Evolutionary conservation across 2,113 vertebrate species (phyloP), one percentile per base, ranked within the genome.

Genomic region (Phalacrocorax brasilianus): DNA sequence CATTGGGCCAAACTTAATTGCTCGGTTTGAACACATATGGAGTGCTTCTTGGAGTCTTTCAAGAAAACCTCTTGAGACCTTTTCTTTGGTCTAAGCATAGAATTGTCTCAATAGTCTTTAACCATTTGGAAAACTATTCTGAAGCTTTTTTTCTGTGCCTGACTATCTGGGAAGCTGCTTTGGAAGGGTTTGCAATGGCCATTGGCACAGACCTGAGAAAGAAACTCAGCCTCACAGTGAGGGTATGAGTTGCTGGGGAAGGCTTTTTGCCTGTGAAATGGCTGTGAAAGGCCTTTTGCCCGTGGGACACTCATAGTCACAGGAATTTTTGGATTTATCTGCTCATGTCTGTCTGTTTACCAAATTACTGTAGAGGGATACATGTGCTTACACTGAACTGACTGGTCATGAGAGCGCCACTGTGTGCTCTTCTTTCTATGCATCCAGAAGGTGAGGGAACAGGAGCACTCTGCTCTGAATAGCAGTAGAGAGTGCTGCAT

Each of bases 281-380:
- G 8, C 42, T 76, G 38, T 56, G 28, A 68, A 94, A 79, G n/a
- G 15, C 32, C 12, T 49, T 56, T 70, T 70, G 35, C 59, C 38
- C 26, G 3, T 19, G 18, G 38, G 21, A 50, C 14, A 6, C 14
- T 70, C 0, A 0, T 4, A 49, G 32, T 71, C 22, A 8, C 12
- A 32, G n/a, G 12, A 40, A 40, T 59, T 63, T 74, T 78, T 68
- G 13, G 11, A 72, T 70, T 68, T 79, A 22, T 14, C 40, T 76
- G 5, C 21, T 86, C 5, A 0, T 3, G 7, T 40, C 16, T 56
- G 5, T 45, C 16, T 56, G 5, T 85, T 68, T 78, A 44, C 40
- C 20, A 53, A 22, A 67, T 30, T 58, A 19, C 30, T 53, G 14
- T 71, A 88, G 58, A 73, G 24, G 30, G 15, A 5, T 21, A 4